Conservation (phyloP, 2,888 invertebrate genomes). For the Cyclophora albipunctata region DNA sequence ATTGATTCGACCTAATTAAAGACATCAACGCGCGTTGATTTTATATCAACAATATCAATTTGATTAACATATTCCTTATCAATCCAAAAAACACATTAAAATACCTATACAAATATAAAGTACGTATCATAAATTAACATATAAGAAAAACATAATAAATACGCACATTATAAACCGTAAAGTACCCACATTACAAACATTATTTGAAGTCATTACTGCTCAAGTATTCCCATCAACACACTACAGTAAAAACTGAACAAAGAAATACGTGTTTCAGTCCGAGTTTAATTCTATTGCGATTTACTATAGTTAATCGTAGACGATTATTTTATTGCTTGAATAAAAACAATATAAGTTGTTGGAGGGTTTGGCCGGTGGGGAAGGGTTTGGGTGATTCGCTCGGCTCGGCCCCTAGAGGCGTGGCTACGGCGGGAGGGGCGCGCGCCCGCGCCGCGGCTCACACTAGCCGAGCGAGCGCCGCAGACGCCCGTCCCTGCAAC, state of each 20-base stretch:
- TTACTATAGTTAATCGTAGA: conserved; percentile 37
- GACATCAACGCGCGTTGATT: conserved; percentile 36
- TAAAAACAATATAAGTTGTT: conserved; percentile 70
- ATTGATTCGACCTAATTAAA: conserved; percentile 18
- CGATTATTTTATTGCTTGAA: conserved; percentile 68
- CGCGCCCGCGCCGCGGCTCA: conserved; percentile 35
- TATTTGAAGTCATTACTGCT: no score
- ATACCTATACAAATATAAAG: neutral
- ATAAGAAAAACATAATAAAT: no score
- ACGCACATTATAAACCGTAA: no score
- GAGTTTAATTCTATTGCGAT: conserved; percentile 27
- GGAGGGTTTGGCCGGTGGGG: conserved; percentile 67
- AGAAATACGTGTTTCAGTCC: conserved; percentile 15
- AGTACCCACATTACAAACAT: no score
- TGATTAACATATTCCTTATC: no score
- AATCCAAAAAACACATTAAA: no score
- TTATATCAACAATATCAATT: no score
- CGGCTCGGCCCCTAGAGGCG: conserved; percentile 65
- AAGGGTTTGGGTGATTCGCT: conserved; percentile 62
- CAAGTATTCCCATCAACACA: conserved; percentile 2
- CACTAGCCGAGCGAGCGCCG: conserved; percentile 54
- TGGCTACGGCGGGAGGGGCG: conserved; percentile 53
- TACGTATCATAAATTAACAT: no score
- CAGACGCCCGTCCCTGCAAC: conserved; percentile 37
- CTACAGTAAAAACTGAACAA: conserved; percentile 28